A percentile compares a stretch with the other conserved stretches of the same genome.
These are phyloP conservation scores for Agrochola lota DNA, from an alignment of 2,888 invertebrate species.

Conservation along the genomic window DNA sequence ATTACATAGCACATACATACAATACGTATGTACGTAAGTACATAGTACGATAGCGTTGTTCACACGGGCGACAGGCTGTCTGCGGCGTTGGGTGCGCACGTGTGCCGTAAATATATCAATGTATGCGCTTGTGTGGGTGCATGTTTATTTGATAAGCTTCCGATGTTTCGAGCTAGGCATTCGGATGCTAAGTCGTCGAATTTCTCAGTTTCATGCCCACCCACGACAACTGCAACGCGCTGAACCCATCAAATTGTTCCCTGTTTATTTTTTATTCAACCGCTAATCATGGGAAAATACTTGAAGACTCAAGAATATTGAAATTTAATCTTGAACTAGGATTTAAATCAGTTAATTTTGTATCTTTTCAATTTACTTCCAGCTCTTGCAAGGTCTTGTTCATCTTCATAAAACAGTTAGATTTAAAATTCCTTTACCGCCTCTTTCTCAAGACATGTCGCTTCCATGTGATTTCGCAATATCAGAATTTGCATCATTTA, in stretches of 20 bases:
- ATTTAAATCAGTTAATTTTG: not conserved
- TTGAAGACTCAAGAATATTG: not conserved
- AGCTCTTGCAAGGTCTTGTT: not conserved
- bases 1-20: conserved; percentile 80
- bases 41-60: conserved; percentile 87
- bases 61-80: conserved; percentile 90
- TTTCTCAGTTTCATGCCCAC: conserved; percentile 83
- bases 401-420: not conserved
- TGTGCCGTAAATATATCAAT: conserved; percentile 84
- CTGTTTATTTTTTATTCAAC: conserved; percentile 21
- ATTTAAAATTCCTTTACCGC: not conserved
- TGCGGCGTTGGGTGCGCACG: conserved; percentile 84
- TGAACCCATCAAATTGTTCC: conserved; percentile 37
- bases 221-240: conserved; percentile 70
- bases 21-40: conserved; percentile 83
- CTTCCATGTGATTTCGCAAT: conserved; percentile 10
- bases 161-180: conserved; percentile 85
- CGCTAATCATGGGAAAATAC: conserved; percentile 14
- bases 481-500: conserved; percentile 19
- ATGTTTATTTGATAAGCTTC: conserved; percentile 89
- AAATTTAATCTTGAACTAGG: not conserved
- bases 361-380: not conserved
- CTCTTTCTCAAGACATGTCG: not conserved
- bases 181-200: conserved; percentile 85
- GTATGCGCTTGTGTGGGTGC: conserved; percentile 83